Evolutionary conservation across 2,797 vertebrate species (phyloP), one percentile per base, ranked within the genome.

Genomic region (Ciconia nigra): DNA sequence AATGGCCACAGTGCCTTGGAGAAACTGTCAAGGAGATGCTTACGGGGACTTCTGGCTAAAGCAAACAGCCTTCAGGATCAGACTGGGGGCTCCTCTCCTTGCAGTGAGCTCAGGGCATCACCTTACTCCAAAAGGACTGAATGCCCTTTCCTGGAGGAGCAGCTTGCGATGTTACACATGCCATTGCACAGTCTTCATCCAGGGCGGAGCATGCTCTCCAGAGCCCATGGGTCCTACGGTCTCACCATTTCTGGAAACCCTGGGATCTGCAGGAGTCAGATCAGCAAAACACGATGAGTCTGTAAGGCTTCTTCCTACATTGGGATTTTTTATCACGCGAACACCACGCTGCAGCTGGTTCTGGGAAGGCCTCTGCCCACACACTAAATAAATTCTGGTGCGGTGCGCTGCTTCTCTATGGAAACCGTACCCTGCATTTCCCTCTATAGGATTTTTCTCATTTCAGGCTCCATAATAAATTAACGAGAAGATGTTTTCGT

Each of bases 391-490:
- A 91, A 96, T 95, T 96, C 94, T 97, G 87, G 89, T 95, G 95
- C 62, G 89, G 85, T 66, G 63, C 80, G 22, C 96, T 95, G 94
- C 84, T 97, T 97, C 95, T 96, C 97, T 95, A 93, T 96, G 97
- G 95, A 97, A 98, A 96, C 95, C 20, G 16, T 61, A 87, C 39
- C 33, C 89, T 90, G 87, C 78, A 65, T 95, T 87, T 90, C 96
- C 89, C 92, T 59, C 91, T 83, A 87, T 94, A 91, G 92, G 95
- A 94, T 95, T 95, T 93, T 96, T 97, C 96, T 96, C 94, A 92
- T 97, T 97, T 98, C 96, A 95, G 89, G 92, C 74, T 96, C 91
- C 70, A 57, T 96, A 96, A 97, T 98, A 98, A 98, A 98, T 97
- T 97, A 97, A 97, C 74, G 6, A 94, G 95, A 97, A 96, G 91